Percentiles rank a stretch among this genome's conserved stretches.
Evolutionary conservation across 2,888 invertebrate genomes (phyloP).

Genomic region (Carpatolechia fugitivella): DNA sequence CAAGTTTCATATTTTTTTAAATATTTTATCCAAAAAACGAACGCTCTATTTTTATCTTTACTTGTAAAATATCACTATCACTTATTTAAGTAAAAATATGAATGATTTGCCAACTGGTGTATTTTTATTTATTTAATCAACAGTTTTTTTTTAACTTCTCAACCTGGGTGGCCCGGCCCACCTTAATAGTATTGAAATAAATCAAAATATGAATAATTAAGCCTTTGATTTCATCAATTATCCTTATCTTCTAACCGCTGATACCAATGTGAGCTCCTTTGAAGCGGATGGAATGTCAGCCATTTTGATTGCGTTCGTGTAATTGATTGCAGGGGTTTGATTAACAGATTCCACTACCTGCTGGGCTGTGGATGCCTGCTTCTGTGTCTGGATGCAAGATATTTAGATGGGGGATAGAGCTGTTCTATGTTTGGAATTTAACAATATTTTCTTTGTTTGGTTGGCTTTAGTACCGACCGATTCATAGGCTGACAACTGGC

Average conservation of each 20-base stretch:
- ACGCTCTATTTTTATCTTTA: no score
- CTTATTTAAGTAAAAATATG: no score
- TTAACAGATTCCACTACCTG: slow-evolving; percentile 64
- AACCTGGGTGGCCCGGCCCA: neutral
- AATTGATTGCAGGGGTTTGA: slow-evolving; percentile 71
- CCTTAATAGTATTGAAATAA: neutral
- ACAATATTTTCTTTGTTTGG: no score
- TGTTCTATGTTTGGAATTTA: no score
- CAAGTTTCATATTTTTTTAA: no score
- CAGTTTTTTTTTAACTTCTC: neutral
- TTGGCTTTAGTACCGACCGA: no score
- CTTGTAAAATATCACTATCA: no score
- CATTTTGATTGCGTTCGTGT: slow-evolving; percentile 69
- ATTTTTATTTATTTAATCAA: no score
- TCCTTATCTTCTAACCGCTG: slow-evolving; percentile 16
- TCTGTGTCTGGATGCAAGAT: neutral
- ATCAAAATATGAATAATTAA: slow-evolving; percentile 12
- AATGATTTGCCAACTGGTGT: no score
- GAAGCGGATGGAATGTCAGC: slow-evolving; percentile 56
- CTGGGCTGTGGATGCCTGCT: slow-evolving; percentile 6
- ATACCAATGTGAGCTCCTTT: slow-evolving; percentile 34
- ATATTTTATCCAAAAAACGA: no score
- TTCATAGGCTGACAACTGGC: no score
- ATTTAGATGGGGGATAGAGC: neutral
- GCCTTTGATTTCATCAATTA: slow-evolving; percentile 11